Evolutionary conservation across 2,113 vertebrate species (phyloP), one percentile per base, ranked within the genome.

Genomic region (Thamnaconus septentrionalis): DNA sequence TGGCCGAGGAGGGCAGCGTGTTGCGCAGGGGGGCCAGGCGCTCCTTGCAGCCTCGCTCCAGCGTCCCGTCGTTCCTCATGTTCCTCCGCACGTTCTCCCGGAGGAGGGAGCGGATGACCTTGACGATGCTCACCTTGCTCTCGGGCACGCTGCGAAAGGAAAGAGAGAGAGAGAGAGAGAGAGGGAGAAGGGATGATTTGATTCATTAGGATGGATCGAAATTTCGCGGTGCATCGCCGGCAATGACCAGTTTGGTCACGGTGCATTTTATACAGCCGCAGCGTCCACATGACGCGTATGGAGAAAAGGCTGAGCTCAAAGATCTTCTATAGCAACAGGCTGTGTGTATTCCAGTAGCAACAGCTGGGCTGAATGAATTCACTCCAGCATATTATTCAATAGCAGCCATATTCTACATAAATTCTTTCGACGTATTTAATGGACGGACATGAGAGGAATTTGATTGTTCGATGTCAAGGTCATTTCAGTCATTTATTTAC

Each of bases 71-170:
- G 40, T 87, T 90, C 85, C 89, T 94, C 78, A 78, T 76, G 80
- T 93, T 93, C 58, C 94, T 94, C 77, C 94, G 90, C 85, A 94
- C 90, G 67, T 96, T 98, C 71, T 98, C 96, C 79, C 97, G 75
- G 84, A 99, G 90, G 71, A 98, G 92, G 4, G 95, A 94, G 64
- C 97, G 97, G 54, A 99, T 95, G 83, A 94, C 94, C 89, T 96
- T 98, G 66, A 99, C 92, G 0, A 93, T 91, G 80, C 66, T 95
- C 62, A 94, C 93, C 88, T 98, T 99, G 90, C 91, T 94, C 75
- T 98, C 96, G 0, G 91, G 92, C 76, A 94, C 92, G 53, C 97
- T 99, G 87, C 71, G 59, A 39, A 85, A 42, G 73, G 70, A 46
- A 54, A 1, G 50, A 56, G 12, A 63, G 55, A 75, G 53, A 49